Evolutionary conservation across 2,113 vertebrate species (phyloP).

Genomic region (Polypterus senegalus): DNA sequence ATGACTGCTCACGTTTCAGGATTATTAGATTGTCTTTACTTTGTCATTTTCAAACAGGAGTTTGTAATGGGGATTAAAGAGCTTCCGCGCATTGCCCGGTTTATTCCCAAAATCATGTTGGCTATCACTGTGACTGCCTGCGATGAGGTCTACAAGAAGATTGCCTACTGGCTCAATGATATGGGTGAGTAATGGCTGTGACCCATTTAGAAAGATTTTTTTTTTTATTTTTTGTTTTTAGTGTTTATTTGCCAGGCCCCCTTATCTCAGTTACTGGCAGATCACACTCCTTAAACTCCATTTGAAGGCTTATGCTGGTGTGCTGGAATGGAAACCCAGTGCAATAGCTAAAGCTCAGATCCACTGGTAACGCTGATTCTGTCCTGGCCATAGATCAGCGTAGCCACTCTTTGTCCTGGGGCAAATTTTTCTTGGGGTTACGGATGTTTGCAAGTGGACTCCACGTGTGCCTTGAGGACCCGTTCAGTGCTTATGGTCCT

Average conservation of each 20-base stretch:
- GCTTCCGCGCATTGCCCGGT: slow-evolving; percentile 71
- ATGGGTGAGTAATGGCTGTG: slow-evolving; percentile 60
- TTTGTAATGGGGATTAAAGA: slow-evolving; percentile 84
- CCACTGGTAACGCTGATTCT: no score
- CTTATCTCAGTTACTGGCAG: background rate
- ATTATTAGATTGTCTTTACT: background rate
- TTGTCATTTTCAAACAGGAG: slow-evolving; percentile 52
- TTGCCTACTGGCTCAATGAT: slow-evolving; percentile 90
- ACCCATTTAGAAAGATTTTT: background rate
- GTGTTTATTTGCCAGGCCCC: background rate
- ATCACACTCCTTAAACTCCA: background rate
- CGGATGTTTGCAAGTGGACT: no score
- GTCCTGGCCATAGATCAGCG: no score
- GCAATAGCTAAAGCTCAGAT: no score
- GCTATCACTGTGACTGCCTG: slow-evolving; percentile 82
- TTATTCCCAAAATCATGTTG: slow-evolving; percentile 85
- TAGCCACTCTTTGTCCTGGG: no score
- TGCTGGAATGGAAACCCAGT: background rate
- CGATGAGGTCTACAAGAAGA: slow-evolving; percentile 88
- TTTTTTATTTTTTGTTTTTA: background rate
- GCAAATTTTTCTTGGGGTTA: no score
- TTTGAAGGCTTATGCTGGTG: background rate
- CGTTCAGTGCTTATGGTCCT: no score
- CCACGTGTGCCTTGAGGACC: no score
- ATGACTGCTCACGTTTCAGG: background rate